A percentile compares a stretch with the other conserved stretches of the same genome.
Conservation (phyloP, 2,113 vertebrate genomes). For the Neopipo cinnamomea region DNA sequence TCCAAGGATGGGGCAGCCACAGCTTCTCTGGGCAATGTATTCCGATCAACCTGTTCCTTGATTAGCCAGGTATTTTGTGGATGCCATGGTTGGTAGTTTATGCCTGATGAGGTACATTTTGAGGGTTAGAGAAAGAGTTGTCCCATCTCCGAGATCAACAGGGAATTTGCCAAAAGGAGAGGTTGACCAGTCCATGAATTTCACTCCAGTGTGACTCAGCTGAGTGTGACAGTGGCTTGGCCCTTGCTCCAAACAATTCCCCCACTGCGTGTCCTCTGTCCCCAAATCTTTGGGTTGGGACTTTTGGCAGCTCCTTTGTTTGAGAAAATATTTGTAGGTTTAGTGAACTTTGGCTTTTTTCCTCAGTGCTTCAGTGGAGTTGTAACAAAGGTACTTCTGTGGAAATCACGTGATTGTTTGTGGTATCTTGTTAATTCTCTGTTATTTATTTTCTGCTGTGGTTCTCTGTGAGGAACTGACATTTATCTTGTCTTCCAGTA, state of each 20-base stretch:
- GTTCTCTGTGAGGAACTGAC: neutral
- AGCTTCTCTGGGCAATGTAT: neutral
- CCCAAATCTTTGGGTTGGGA: neutral
- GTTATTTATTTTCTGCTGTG: fast-evolving
- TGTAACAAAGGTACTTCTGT: neutral
- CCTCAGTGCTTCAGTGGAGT: too few species aligned
- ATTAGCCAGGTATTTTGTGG: neutral
- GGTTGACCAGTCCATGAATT: neutral
- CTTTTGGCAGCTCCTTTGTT: neutral
- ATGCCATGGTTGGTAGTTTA: neutral
- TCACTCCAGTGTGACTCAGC: fast-evolving
- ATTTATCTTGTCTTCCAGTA: slow-evolving; percentile 76
- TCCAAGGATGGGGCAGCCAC: neutral
- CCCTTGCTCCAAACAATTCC: neutral
- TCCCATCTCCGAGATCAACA: neutral
- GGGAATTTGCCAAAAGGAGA: neutral
- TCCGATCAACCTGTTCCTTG: neutral
- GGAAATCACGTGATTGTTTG: fast-evolving
- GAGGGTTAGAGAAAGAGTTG: neutral
- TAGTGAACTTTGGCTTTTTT: neutral
- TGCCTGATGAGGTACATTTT: neutral
- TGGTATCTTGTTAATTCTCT: neutral
- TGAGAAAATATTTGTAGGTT: neutral
- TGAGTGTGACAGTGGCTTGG: neutral
- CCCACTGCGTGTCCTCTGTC: fast-evolving